Base-by-base conservation (phyloP, 2,797 vertebrate genomes). In the Podarcis siculus region DNA sequence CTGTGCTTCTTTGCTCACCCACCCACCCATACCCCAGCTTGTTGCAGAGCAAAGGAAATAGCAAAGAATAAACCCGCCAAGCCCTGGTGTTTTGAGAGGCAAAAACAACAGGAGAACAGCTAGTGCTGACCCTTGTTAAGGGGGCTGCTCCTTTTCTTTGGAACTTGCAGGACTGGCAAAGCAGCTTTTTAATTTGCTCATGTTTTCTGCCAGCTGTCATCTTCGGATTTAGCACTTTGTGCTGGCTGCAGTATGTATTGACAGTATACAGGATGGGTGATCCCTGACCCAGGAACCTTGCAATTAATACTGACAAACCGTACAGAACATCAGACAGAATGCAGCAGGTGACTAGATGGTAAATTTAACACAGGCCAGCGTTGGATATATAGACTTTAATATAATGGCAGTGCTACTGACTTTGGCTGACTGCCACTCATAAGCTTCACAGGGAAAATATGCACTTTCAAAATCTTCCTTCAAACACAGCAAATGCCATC, bases 121-220 rank as follows among this genome's bases (percentile, higher is more conserved):
- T 92, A 90, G 89, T 45, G 82, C 87, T 94, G 93, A 79, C 87
- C 93, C 92, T 93, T 93, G 49, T 79, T 73, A 75, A 69, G n/a
- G 82, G 87, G 61, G 32, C 2, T 91, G 80, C 73, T 79, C 78
- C 92, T 72, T 78, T 90, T 83, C 79, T 92, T 80, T 79, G 83
- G 89, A 81, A 94, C 90, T 66, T 78, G 30, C 76, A 83, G 88
- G 87, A 83, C 85, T 94, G 90, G 92, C 89, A 91, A 91, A 92
- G 87, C 91, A 94, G 91, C 89, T 90, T 89, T 69, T 89, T 83
- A 85, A 89, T 94, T 94, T 92, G 91, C 42, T 76, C 69, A 39
- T 27, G 13, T 42, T 73, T 71, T 73, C n/a, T 79, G 75, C 85
- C 35, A 55, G 85, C 66, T 87, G 89, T 79, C 89, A 87, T 55